Evolutionary conservation across 2,888 invertebrate species (phyloP).

Genomic region (Sceliomorpha sp.): DNA sequence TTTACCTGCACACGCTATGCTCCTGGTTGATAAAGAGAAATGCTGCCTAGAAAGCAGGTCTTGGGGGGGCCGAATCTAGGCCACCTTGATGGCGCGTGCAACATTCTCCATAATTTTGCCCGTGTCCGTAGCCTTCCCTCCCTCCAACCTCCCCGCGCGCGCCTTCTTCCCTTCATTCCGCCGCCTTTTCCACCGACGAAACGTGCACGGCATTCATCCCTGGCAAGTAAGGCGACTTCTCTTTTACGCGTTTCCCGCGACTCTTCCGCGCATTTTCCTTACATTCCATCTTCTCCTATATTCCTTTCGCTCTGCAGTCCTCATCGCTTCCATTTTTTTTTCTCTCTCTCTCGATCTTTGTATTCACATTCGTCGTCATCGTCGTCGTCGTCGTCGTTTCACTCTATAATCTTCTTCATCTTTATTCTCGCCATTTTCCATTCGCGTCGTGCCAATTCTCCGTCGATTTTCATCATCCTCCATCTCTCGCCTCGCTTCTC

Average conservation of each 20-base stretch:
- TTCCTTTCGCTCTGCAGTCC: constrained; percentile 22
- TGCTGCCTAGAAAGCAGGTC: constrained; percentile 81
- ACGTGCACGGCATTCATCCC: constrained; percentile 51
- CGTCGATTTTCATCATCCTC: no score
- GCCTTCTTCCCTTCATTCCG: no score
- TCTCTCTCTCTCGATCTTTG: no score
- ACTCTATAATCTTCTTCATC: no score
- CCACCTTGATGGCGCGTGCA: constrained; percentile 76
- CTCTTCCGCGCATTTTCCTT: constrained; percentile 29
- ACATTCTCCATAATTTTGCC: constrained; percentile 78
- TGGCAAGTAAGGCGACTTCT: constrained; percentile 23
- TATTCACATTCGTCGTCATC: no score
- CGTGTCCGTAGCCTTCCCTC: no score
- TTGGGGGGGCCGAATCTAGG: constrained; percentile 78
- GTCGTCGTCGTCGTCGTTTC: no score
- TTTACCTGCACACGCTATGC: constrained; percentile 65
- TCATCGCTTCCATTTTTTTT: no score
- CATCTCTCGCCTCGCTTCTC: no score
- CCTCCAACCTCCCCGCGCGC: constrained; percentile 68
- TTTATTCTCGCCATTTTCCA: no score
- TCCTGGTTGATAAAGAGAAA: constrained; percentile 79
- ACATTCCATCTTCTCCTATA: constrained; percentile 19
- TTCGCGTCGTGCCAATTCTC: no score
- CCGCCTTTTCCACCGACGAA: no score
- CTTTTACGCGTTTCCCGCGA: constrained; percentile 2